Conservation (phyloP, 2,113 vertebrate genomes). For the Rutilus rutilus region DNA sequence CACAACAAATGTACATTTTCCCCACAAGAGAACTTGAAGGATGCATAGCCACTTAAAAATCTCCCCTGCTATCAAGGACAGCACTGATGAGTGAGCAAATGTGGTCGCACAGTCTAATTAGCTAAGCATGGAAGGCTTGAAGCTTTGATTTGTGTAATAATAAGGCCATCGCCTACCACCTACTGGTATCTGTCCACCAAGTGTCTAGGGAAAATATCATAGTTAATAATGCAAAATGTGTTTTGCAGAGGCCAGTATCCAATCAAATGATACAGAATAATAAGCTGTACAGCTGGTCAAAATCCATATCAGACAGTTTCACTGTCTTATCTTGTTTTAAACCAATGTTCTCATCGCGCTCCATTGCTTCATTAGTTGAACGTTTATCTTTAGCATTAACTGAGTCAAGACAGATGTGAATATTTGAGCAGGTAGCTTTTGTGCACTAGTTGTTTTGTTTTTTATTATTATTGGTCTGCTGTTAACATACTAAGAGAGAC, state of each 20-base stretch:
- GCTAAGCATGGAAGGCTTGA: background rate
- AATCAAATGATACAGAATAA: background rate
- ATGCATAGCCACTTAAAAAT: slow-evolving; percentile 23
- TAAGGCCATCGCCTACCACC: background rate
- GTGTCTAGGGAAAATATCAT: background rate
- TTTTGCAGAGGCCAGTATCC: background rate
- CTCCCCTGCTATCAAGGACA: background rate
- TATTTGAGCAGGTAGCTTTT: background rate
- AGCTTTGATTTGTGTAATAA: slow-evolving; percentile 31
- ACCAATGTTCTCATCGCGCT: slow-evolving; percentile 21
- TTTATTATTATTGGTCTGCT: background rate
- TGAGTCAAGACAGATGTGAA: slow-evolving; percentile 10
- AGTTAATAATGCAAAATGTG: slow-evolving; percentile 18
- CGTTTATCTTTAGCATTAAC: slow-evolving; percentile 24
- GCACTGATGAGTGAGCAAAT: slow-evolving; percentile 11
- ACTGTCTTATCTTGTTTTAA: slow-evolving; percentile 28
- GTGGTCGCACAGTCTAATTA: background rate
- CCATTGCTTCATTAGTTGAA: background rate
- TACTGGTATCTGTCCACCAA: background rate
- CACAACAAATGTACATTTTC: slow-evolving; percentile 12
- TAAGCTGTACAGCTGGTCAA: background rate
- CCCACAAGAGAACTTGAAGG: background rate
- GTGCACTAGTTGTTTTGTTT: background rate
- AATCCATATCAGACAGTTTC: slow-evolving; percentile 21
- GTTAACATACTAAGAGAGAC: background rate